Percentiles rank a stretch among this genome's conserved stretches.
Conservation (phyloP, 2,113 vertebrate genomes). For the Macroglossus sobrinus region DNA sequence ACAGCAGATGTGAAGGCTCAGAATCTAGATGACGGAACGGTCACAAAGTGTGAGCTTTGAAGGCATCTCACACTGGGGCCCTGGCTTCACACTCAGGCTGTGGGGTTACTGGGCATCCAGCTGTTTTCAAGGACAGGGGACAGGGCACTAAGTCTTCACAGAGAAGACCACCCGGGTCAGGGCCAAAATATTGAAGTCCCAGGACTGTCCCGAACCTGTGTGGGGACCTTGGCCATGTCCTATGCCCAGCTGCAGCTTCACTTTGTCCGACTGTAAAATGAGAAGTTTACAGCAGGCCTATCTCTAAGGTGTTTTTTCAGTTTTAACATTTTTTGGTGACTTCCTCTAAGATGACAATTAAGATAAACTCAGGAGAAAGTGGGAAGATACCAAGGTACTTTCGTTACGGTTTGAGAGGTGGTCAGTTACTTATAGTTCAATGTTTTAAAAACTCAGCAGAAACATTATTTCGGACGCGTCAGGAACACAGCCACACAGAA, state of each 20-base stretch:
- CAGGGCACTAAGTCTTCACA: neutral
- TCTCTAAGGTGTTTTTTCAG: neutral
- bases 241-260: fast-evolving
- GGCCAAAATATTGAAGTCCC: fast-evolving
- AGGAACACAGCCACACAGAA: neutral
- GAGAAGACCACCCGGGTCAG: neutral
- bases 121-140: neutral
- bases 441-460: neutral
- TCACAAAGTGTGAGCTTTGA: neutral
- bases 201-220: neutral
- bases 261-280: neutral
- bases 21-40: neutral
- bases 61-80: fast-evolving
- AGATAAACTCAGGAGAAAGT: neutral
- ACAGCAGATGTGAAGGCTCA: fast-evolving
- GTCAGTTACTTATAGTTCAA: neutral
- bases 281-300: neutral
- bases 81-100: fast-evolving
- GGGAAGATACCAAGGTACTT: neutral
- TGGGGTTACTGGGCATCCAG: neutral
- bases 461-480: neutral
- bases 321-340: neutral
- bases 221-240: neutral
- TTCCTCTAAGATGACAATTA: neutral
- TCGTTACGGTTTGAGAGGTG: neutral